These are phyloP conservation scores for Cepaea hortensis DNA, from an alignment of 2,888 invertebrate genomes.

Conservation along the genomic window DNA sequence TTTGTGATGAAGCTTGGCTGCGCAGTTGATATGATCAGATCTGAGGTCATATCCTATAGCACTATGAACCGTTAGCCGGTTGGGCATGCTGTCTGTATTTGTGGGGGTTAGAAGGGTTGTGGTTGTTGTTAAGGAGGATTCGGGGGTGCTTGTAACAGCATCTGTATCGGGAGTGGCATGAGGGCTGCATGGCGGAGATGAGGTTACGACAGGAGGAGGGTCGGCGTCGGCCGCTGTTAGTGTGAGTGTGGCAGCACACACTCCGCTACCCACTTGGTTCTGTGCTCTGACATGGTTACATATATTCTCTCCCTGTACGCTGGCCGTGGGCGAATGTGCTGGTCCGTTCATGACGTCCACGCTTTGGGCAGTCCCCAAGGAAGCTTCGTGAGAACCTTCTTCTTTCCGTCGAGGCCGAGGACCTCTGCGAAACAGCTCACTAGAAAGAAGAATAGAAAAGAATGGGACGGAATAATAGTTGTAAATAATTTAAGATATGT, in stretches of 20 bases:
- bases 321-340: background rate
- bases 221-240: background rate
- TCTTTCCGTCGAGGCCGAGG: constrained; percentile 53
- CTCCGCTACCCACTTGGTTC: constrained; percentile 14
- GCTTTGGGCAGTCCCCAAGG: constrained; percentile 26
- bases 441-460: constrained; percentile 8
- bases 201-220: background rate
- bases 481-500: too few species aligned
- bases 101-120: background rate
- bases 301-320: background rate
- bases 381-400: constrained; percentile 36
- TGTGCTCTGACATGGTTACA: constrained; percentile 38
- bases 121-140: constrained; percentile 3
- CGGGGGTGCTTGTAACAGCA: constrained; percentile 5
- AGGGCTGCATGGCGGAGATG: background rate
- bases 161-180: constrained; percentile 32
- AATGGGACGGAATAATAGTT: too few species aligned
- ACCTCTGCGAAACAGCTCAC: constrained; percentile 56
- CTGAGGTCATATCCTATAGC: background rate
- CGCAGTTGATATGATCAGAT: background rate
- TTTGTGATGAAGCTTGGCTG: constrained; percentile 9
- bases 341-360: constrained; percentile 7
- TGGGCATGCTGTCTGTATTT: background rate
- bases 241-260: constrained; percentile 1
- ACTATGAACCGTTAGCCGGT: background rate